These are phyloP conservation scores for Carpatolechia fugitivella DNA, from an alignment of 2,888 invertebrate genomes.

Conservation along the genomic window DNA sequence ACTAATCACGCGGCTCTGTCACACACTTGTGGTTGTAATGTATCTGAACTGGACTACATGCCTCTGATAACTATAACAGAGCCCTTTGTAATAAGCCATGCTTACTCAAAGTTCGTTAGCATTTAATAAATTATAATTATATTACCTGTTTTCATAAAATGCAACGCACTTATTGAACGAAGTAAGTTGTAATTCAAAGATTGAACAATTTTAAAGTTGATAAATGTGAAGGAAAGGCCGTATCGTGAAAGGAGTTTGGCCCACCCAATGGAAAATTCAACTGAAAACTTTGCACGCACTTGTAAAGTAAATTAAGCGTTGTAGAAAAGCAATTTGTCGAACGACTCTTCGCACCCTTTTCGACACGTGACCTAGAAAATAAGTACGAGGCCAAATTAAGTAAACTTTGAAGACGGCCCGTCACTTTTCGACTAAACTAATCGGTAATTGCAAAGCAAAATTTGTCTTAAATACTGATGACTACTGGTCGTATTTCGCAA, in stretches of 20 bases:
- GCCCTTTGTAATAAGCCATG: too few relatives aligned
- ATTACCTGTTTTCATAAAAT: background rate
- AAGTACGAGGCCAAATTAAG: slow-evolving; percentile 43
- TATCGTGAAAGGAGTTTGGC: slow-evolving; percentile 31
- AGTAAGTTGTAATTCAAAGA: background rate
- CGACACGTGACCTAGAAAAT: slow-evolving; percentile 51
- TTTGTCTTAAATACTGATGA: background rate
- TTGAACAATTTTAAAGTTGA: slow-evolving; percentile 18
- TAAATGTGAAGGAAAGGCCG: slow-evolving; percentile 22
- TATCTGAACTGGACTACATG: background rate
- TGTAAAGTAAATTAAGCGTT: slow-evolving; percentile 65
- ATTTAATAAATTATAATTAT: too few relatives aligned
- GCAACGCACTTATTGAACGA: too few relatives aligned
- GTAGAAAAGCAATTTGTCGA: slow-evolving; percentile 59
- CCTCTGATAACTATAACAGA: slow-evolving; percentile 3
- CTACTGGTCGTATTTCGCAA: too few relatives aligned
- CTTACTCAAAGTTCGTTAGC: too few relatives aligned
- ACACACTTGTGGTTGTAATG: background rate
- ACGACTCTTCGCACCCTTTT: slow-evolving; percentile 50
- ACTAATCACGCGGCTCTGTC: slow-evolving; percentile 11
- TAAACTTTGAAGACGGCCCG: slow-evolving; percentile 51
- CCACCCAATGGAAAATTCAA: slow-evolving; percentile 42
- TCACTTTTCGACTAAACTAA: slow-evolving; percentile 40
- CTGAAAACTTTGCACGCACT: slow-evolving; percentile 57
- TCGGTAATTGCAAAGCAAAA: slow-evolving; percentile 13